Percentiles rank a stretch among this genome's conserved stretches.
Conservation (phyloP, 1,140 invertebrate genomes). For the Metopolophium dirhodum region DNA sequence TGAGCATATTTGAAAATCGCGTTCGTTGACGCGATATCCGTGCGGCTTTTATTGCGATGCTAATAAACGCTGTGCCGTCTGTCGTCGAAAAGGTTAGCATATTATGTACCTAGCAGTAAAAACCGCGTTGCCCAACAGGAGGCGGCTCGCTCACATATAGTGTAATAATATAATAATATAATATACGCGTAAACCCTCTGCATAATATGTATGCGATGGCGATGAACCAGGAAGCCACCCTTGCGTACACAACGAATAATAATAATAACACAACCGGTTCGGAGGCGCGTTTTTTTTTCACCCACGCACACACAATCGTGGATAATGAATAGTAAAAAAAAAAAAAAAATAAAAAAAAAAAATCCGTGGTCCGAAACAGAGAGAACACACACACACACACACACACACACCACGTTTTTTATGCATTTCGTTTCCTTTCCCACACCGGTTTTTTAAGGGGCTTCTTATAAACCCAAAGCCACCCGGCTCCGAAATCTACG, state of each 20-base stretch:
- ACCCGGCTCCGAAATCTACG: slow-evolving; percentile 54
- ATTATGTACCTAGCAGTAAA: slow-evolving; percentile 46
- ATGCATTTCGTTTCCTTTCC: slow-evolving; percentile 57
- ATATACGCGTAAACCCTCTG: slow-evolving; percentile 46
- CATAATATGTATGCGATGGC: slow-evolving; percentile 4
- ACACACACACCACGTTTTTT: slow-evolving; percentile 54
- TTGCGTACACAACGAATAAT: slow-evolving; percentile 56
- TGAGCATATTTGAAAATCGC: not conserved
- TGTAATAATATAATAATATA: slow-evolving; percentile 17
- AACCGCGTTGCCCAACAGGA: slow-evolving; percentile 15
- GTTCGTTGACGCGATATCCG: not conserved
- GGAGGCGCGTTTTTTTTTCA: slow-evolving; percentile 53
- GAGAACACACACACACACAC: slow-evolving; percentile 45
- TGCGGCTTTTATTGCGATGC: slow-evolving; percentile 13
- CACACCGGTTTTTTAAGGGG: slow-evolving; percentile 57
- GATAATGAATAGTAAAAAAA: slow-evolving; percentile 54
- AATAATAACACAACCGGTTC: slow-evolving; percentile 57
- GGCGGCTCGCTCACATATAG: not conserved
- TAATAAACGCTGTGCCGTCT: slow-evolving; percentile 22
- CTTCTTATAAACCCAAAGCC: slow-evolving; percentile 56
- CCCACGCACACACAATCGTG: slow-evolving; percentile 52
- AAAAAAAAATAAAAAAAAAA: slow-evolving; percentile 55
- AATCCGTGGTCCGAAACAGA: slow-evolving; percentile 54
- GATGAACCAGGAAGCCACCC: slow-evolving; percentile 57
- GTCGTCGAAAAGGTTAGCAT: slow-evolving; percentile 47